Conservation (phyloP, 2,888 invertebrate species). For the Apamea sordens region DNA sequence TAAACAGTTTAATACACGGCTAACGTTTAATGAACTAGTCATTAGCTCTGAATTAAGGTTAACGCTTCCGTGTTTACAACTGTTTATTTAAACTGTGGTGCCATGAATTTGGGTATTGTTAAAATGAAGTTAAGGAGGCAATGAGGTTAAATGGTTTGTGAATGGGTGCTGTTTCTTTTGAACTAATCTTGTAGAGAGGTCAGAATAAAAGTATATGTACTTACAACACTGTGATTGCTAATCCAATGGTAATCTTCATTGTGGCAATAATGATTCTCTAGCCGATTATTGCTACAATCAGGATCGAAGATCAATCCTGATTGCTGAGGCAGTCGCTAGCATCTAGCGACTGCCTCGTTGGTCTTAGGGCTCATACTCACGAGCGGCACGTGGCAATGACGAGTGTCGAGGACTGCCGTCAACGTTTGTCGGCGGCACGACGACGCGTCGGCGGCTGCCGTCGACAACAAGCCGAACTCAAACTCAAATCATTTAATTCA, state of each 20-base stretch:
- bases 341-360: neutral
- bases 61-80: constrained; percentile 47
- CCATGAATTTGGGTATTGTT: constrained; percentile 47
- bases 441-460: no score
- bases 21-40: constrained; percentile 77
- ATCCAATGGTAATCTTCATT: neutral
- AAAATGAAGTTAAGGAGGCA: constrained; percentile 33
- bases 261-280: neutral
- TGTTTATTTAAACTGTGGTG: constrained; percentile 54
- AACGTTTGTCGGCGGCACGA: no score
- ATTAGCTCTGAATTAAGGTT: constrained; percentile 70
- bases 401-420: no score
- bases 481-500: no score
- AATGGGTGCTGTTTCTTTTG: constrained; percentile 24
- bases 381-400: no score
- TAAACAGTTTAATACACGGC: constrained; percentile 75
- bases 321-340: no score
- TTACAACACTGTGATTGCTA: neutral
- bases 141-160: constrained; percentile 39
- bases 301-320: neutral
- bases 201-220: neutral
- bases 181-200: neutral
- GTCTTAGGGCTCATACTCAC: neutral
- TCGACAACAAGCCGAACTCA: no score
- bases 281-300: neutral